Evolutionary conservation across 2,113 vertebrate genomes (phyloP).

Genomic region (Corapipo altera): DNA sequence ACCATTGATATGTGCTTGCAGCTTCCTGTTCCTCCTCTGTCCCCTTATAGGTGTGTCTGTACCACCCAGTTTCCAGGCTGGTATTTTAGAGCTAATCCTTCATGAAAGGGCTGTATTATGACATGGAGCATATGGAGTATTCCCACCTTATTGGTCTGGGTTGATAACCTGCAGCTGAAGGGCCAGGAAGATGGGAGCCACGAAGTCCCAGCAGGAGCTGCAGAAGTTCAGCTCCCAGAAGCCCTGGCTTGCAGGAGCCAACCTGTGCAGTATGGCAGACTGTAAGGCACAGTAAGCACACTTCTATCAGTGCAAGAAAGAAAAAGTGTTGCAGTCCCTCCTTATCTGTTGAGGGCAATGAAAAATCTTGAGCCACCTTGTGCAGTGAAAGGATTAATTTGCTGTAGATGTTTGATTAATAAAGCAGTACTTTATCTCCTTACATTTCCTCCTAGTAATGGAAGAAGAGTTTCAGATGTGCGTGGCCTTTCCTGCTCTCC

Average conservation of each 20-base stretch:
- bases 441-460: not conserved
- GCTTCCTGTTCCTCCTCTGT: not conserved
- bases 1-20: not conserved
- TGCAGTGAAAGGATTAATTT: slow-evolving; percentile 36
- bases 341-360: slow-evolving; percentile 6
- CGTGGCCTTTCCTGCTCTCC: not conserved
- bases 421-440: slow-evolving; percentile 40
- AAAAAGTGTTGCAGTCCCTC: not conserved
- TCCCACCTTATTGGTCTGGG: not conserved
- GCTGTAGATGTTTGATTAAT: slow-evolving; percentile 34
- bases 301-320: not conserved
- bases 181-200: not conserved
- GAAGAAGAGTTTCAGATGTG: not conserved
- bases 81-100: not conserved
- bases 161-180: not conserved
- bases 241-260: not conserved
- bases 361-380: slow-evolving; percentile 4
- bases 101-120: not conserved
- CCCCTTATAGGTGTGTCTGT: not conserved
- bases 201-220: not conserved
- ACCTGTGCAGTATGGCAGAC: rapidly evolving
- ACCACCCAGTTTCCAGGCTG: not conserved
- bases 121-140: not conserved
- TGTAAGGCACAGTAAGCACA: not conserved
- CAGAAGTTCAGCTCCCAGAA: not conserved